Evolutionary conservation across 2,113 vertebrate genomes (phyloP).

Genomic region (Ciconia maguari): DNA sequence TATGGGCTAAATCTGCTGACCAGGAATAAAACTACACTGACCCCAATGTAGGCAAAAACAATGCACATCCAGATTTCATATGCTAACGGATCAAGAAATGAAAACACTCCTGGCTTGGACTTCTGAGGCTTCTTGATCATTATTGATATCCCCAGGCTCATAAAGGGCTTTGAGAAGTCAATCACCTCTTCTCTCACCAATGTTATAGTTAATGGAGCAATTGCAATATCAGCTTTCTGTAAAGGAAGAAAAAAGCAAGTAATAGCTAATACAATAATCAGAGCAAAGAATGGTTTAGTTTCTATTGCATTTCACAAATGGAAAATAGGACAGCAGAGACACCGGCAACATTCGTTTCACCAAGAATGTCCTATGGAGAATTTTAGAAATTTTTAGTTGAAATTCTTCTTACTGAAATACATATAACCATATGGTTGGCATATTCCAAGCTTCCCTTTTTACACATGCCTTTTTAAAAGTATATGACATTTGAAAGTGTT

Average conservation of each 20-base stretch:
- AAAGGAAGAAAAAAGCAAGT: conserved; percentile 67
- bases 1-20: conserved; percentile 99
- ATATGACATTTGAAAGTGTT: neutral
- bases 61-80: conserved; percentile 99
- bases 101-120: conserved; percentile 98
- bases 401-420: neutral
- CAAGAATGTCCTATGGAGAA: neutral
- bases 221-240: conserved; percentile 98
- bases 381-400: neutral
- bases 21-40: conserved; percentile 99
- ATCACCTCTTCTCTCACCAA: conserved; percentile 99
- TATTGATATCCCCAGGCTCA: conserved; percentile 99
- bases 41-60: conserved; percentile 98
- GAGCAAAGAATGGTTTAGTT: neutral
- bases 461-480: neutral
- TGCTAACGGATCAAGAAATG: conserved; percentile 97
- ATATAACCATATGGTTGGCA: neutral
- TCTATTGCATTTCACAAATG: neutral
- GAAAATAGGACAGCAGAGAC: conserved; percentile 1
- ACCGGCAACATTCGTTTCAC: neutral
- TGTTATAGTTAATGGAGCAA: conserved; percentile 96
- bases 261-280: neutral
- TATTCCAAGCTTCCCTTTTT: neutral
- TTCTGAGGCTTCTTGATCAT: conserved; percentile 99
- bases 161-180: conserved; percentile 99